These are phyloP conservation scores for Chrysemys picta DNA, from an alignment of 2,113 vertebrate genomes.

Conservation along the genomic window DNA sequence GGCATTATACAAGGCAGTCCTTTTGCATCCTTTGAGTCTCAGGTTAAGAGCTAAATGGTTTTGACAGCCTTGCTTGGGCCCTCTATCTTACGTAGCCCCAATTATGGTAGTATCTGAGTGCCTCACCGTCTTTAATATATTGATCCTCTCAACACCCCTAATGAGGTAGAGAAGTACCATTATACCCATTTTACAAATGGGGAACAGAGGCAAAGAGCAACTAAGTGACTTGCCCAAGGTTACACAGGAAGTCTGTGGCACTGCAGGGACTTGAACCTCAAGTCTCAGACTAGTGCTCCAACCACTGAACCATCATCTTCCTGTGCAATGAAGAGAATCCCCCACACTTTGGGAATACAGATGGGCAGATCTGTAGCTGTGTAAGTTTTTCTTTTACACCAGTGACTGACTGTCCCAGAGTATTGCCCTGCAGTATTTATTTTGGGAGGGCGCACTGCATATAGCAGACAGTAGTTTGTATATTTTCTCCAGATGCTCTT, in stretches of 20 bases:
- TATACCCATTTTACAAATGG: neutral
- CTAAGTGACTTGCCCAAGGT: neutral
- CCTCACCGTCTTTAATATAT: neutral
- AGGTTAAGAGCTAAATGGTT: neutral
- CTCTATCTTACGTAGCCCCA: neutral
- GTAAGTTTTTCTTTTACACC: conserved; percentile 52
- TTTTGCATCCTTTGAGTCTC: neutral
- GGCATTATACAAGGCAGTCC: neutral
- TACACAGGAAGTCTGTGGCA: neutral
- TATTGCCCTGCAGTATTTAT: conserved; percentile 9
- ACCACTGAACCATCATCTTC: no score
- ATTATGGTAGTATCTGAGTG: neutral
- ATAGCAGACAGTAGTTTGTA: neutral
- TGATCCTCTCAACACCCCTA: neutral
- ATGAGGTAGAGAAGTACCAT: neutral
- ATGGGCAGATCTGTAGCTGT: neutral
- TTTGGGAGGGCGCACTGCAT: neutral
- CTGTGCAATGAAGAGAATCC: neutral
- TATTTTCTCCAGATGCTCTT: conserved; percentile 21
- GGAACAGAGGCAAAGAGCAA: neutral
- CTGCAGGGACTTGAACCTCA: no score
- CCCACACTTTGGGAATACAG: neutral
- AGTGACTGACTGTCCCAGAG: neutral
- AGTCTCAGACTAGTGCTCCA: no score
- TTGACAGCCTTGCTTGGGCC: neutral